phyloP scores from a whole-genome alignment of 2,797 vertebrate genomes.

The Dryobates pubescens region DNA sequence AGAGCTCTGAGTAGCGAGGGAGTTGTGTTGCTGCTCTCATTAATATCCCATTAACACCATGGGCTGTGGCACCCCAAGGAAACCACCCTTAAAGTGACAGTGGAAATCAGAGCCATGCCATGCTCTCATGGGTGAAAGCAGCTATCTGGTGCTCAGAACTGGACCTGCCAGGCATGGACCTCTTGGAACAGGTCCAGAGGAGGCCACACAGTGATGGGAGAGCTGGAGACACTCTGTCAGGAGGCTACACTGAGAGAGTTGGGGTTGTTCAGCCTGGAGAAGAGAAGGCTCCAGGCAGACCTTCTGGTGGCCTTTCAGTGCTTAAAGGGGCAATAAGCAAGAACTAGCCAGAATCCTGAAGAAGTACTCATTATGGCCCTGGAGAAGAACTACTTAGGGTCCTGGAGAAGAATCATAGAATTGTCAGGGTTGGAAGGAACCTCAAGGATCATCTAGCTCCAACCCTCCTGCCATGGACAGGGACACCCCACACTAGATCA shows the following conservation, averaged over 20 bases:
- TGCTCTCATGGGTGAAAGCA: rapidly evolving
- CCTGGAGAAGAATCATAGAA: too few species aligned
- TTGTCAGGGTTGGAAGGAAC: too few species aligned
- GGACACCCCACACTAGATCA: too few species aligned
- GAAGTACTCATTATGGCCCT: too few species aligned
- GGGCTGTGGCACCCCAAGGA: not conserved
- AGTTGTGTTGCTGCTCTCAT: not conserved
- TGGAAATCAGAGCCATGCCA: rapidly evolving
- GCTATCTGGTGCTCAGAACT: rapidly evolving
- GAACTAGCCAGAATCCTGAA: too few species aligned
- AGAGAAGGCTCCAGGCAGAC: not conserved
- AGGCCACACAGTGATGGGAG: not conserved
- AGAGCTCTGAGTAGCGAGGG: not conserved
- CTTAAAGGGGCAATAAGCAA: not conserved
- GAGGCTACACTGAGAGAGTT: not conserved
- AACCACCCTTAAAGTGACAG: rapidly evolving
- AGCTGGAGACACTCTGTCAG: not conserved
- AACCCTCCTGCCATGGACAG: too few species aligned
- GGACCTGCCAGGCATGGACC: not conserved
- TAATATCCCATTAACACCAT: not conserved
- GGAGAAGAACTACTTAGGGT: too few species aligned
- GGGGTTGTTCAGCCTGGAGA: not conserved
- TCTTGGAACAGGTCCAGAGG: not conserved
- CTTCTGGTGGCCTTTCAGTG: not conserved
- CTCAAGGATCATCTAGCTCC: too few species aligned